Conservation (phyloP, 2,888 invertebrate genomes). For the Abrostola triplasia region DNA sequence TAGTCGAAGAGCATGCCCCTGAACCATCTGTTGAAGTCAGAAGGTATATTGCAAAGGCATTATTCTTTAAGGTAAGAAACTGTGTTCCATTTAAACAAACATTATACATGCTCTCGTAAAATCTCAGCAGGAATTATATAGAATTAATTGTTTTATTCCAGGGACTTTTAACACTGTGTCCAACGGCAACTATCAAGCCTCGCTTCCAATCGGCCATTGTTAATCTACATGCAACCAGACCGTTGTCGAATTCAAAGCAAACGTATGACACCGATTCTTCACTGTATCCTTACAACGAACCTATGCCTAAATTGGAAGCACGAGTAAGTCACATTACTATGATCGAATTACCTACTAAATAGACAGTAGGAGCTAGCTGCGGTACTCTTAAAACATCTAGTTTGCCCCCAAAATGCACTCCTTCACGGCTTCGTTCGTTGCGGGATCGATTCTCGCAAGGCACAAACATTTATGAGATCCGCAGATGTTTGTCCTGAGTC, state of each 20-base stretch:
- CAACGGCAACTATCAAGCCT: slow-evolving; percentile 69
- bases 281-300: slow-evolving; percentile 90
- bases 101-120: not conserved
- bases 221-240: slow-evolving; percentile 75
- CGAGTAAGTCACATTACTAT: slow-evolving; percentile 61
- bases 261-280: slow-evolving; percentile 88
- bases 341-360: not conserved
- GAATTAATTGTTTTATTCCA: slow-evolving; percentile 58
- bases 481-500: too few relatives aligned
- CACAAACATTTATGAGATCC: too few relatives aligned
- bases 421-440: too few relatives aligned
- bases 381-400: too few relatives aligned
- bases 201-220: slow-evolving; percentile 79
- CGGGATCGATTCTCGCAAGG: too few relatives aligned
- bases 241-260: slow-evolving; percentile 88
- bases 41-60: slow-evolving; percentile 85
- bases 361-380: not conserved
- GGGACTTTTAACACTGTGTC: slow-evolving; percentile 84
- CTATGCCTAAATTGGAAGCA: slow-evolving; percentile 87
- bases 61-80: slow-evolving; percentile 89
- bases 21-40: slow-evolving; percentile 88
- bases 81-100: not conserved
- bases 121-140: not conserved
- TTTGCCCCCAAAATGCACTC: too few relatives aligned
- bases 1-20: slow-evolving; percentile 72